Evolutionary conservation across 2,888 invertebrate species (phyloP), one percentile per base, ranked within the genome.

Genomic region (Tetheella fluctuosa): DNA sequence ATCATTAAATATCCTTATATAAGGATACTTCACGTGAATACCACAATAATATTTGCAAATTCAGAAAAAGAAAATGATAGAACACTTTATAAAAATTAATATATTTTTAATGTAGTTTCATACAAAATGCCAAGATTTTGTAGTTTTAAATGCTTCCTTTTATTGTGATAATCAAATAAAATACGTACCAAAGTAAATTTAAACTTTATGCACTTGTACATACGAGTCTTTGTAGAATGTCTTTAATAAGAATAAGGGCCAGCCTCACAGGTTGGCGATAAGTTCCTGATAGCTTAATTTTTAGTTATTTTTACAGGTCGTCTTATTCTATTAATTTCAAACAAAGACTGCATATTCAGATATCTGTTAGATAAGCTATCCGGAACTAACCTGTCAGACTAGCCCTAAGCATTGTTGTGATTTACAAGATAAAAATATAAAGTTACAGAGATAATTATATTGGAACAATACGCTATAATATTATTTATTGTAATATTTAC

Each of bases 181-280:
- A 17, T 28, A 28, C n/a, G 15, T 28, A n/a, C n/a, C n/a, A n/a
- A 6, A n/a, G 30, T 20, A 34, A 5, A 15, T 59, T 64, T 66
- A 64, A 66, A 63, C 68, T 61, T 67, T 69, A 74, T 64, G 73
- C 70, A 70, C 63, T 69, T 68, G 15, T 64, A 68, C 78, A 79
- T 70, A 77, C 17, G 82, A 79, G 72, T 88, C 88, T 87, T 87
- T 88, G 88, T 88, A 90, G 74, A 85, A 86, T 86, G 86, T 89
- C 82, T 89, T 89, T 83, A 79, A 77, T 73, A 84, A 77, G 77
- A 77, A 76, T 72, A 74, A 85, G 84, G 84, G 84, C n/a, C n/a
- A n/a, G n/a, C n/a, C n/a, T n/a, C n/a, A n/a, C n/a, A n/a, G n/a
- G n/a, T n/a, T n/a, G n/a, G n/a, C n/a, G n/a, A n/a, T n/a, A n/a